phyloP scores from a whole-genome alignment of 2,113 vertebrate genomes.

The Eublepharis macularius region DNA sequence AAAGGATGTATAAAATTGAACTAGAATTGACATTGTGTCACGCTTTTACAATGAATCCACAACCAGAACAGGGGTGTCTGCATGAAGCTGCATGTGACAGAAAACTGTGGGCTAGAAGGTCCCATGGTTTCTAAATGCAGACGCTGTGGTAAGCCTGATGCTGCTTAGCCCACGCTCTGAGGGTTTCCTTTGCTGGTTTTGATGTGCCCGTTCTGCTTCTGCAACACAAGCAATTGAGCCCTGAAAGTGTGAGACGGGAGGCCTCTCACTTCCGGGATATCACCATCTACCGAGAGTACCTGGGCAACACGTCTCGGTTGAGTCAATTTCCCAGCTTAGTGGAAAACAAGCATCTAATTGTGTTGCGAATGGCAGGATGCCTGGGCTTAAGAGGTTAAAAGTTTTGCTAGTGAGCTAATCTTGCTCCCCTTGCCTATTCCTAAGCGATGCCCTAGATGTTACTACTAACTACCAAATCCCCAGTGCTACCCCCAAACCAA shows the following conservation, averaged over 20 bases:
- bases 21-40: neutral
- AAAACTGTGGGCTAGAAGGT: constrained; percentile 13
- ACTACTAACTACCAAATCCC: neutral
- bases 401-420: neutral
- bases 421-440: neutral
- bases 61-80: too few relatives aligned
- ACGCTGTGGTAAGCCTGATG: neutral
- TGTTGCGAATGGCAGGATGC: neutral
- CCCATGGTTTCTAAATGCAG: constrained; percentile 12
- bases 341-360: constrained; percentile 9
- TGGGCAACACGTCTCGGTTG: neutral
- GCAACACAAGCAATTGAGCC: neutral
- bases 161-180: neutral
- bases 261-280: neutral
- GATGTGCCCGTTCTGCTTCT: neutral
- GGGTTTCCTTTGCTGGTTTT: neutral
- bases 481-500: neutral
- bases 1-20: neutral
- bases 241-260: neutral
- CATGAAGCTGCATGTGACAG: neutral
- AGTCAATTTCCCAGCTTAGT: neutral
- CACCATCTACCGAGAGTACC: neutral
- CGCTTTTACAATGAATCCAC: neutral
- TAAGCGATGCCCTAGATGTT: neutral
- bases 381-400: too few relatives aligned